Percentiles rank a stretch among this genome's conserved stretches.
phyloP scores from a whole-genome alignment of 2,797 vertebrate genomes.

The Choloepus didactylus region DNA sequence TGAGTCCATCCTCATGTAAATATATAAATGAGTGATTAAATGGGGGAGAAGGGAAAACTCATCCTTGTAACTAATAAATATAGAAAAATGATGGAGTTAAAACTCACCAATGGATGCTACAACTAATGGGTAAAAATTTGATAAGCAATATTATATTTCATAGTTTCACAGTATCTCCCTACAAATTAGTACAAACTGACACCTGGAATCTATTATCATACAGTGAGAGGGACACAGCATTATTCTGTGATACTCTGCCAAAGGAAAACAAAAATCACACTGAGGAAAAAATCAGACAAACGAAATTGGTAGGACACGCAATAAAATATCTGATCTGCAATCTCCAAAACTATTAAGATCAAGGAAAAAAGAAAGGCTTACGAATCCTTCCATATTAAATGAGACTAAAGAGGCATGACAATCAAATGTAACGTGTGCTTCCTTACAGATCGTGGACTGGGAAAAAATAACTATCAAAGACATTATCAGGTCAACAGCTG shows the following conservation, averaged over 20 bases:
- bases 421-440: not conserved
- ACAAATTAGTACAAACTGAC: not conserved
- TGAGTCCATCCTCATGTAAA: not conserved
- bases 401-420: not conserved
- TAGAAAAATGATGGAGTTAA: not conserved
- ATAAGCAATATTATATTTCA: not conserved
- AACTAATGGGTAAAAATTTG: not conserved
- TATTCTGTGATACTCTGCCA: not conserved
- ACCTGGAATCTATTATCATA: not conserved
- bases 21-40: not conserved
- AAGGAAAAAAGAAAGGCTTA: no score
- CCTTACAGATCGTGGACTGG: not conserved
- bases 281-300: not conserved
- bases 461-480: conserved; percentile 22
- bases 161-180: not conserved
- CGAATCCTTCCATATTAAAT: not conserved
- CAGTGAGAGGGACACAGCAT: not conserved
- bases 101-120: not conserved
- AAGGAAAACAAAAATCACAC: not conserved
- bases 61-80: conserved; percentile 5
- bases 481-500: not conserved
- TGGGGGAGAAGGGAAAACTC: not conserved
- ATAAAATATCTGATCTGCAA: not conserved
- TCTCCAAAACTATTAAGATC: not conserved
- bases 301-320: not conserved